Base-by-base conservation (phyloP, 2,888 invertebrate genomes). In the Pherbina coryleti region DNA sequence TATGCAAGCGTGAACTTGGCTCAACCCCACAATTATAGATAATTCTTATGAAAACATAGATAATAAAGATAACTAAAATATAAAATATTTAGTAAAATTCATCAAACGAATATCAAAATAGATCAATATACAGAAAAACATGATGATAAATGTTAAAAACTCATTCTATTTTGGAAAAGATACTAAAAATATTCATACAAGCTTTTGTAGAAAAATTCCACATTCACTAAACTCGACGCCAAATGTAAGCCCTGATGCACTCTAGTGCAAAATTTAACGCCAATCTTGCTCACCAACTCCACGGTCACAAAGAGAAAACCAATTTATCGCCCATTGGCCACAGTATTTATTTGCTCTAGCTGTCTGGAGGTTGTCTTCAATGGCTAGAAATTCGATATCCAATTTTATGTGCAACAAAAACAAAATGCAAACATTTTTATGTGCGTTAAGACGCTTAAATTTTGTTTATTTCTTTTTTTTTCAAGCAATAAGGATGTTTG, bases 321-420 rank as follows among this genome's bases (percentile, higher is more conserved):
- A 86, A 86, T 86, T 86, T 86, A 85, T 84, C 86, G 86, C 86
- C 82, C 84, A 86, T 86, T 86, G 85, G 84, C 81, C 85, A 85
- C 84, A 84, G 83, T 84, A 84, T 78, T 71, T 71, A 78, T 78
- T 44, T 44, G 67, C 60, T 77, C 79, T 55, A 70, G 66, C 19
- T 74, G 62, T 14, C 57, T 73, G 51, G 78, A 62, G 78, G 66
- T 57, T 55, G 75, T 7, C 64, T 17, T 25, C 71, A 31, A 37
- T 28, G 57, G 73, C 79, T 83, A 81, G 86, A 86, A 85, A 86
- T 84, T 85, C 85, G 85, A 86, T 87, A 87, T 84, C 85, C 84
- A 84, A 85, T 85, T 87, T 85, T 84, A 85, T 85, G 86, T 83
- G 84, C 86, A 86, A 85, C 85, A 86, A 86, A 85, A 84, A 82